These are phyloP conservation scores for Vulpes lagopus DNA, from an alignment of 2,113 vertebrate genomes.

Conservation along the genomic window DNA sequence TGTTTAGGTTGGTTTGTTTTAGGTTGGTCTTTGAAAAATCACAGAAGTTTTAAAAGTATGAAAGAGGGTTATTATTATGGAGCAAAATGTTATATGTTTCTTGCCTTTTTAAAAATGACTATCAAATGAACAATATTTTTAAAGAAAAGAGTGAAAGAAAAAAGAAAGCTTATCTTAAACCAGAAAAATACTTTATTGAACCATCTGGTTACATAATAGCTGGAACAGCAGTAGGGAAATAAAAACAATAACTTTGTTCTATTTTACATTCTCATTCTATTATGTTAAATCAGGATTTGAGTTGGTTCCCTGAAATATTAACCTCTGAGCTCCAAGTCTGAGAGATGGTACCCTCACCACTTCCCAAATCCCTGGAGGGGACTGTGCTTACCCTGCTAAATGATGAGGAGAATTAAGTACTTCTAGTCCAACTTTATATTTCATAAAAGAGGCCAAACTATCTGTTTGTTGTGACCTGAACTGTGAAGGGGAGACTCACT, in stretches of 20 bases:
- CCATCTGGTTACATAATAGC: neutral
- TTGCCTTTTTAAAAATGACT: neutral
- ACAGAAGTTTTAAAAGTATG: neutral
- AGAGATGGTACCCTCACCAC: neutral
- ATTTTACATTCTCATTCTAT: neutral
- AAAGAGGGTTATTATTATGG: neutral
- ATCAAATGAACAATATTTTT: neutral
- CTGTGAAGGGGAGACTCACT: neutral
- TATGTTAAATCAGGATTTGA: neutral
- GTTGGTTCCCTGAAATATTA: neutral
- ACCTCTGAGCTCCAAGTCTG: neutral
- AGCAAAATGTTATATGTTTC: neutral
- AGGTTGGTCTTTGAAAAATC: neutral
- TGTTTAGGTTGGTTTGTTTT: constrained; percentile 16
- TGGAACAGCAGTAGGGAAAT: neutral
- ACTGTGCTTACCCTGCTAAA: neutral
- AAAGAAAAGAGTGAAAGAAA: neutral
- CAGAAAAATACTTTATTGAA: neutral
- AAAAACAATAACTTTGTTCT: neutral
- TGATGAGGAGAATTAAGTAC: neutral
- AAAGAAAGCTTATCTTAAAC: neutral
- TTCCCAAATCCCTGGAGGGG: neutral
- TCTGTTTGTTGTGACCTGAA: neutral
- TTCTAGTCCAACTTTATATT: neutral
- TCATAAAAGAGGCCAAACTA: neutral